Percentiles rank a stretch among this genome's conserved stretches.
Evolutionary conservation across 2,797 vertebrate species (phyloP).

Genomic region (Argyrosomus regius): DNA sequence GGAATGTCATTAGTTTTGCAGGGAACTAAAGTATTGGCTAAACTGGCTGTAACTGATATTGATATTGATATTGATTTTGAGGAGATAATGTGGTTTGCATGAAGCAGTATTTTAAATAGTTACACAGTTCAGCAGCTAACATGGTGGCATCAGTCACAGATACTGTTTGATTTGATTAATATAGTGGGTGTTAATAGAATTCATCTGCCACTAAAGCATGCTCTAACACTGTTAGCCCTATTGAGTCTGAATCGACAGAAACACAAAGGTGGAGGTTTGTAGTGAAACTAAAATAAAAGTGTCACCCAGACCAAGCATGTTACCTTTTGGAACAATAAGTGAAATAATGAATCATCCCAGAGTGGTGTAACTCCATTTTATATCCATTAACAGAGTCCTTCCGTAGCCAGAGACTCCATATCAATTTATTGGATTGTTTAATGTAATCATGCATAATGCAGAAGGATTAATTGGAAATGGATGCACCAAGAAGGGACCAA

Average conservation of each 20-base stretch:
- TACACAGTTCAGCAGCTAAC: not conserved
- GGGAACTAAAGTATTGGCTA: not conserved
- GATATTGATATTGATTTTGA: not conserved
- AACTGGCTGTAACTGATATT: not conserved
- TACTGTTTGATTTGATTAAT: constrained; percentile 10
- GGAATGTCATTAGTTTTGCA: no score
- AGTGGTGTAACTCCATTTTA: constrained; percentile 81
- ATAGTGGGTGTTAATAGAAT: constrained; percentile 1
- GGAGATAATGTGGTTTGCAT: constrained; percentile 4
- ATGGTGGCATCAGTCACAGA: not conserved
- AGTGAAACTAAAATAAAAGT: constrained; percentile 48
- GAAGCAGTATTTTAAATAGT: not conserved
- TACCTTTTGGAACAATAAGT: constrained; percentile 66
- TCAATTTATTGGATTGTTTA: constrained; percentile 88
- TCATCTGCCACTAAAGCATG: not conserved
- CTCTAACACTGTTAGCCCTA: not conserved
- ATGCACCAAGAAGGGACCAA: constrained; percentile 73
- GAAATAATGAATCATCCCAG: constrained; percentile 75
- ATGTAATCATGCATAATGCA: constrained; percentile 88
- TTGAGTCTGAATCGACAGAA: constrained; percentile 25
- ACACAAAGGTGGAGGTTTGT: constrained; percentile 28
- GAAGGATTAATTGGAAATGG: constrained; percentile 86
- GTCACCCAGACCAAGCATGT: constrained; percentile 50
- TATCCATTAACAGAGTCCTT: constrained; percentile 84
- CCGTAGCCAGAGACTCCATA: constrained; percentile 82